These are phyloP conservation scores for Paracanthobrama guichenoti DNA, from an alignment of 2,113 vertebrate genomes.

Conservation along the genomic window DNA sequence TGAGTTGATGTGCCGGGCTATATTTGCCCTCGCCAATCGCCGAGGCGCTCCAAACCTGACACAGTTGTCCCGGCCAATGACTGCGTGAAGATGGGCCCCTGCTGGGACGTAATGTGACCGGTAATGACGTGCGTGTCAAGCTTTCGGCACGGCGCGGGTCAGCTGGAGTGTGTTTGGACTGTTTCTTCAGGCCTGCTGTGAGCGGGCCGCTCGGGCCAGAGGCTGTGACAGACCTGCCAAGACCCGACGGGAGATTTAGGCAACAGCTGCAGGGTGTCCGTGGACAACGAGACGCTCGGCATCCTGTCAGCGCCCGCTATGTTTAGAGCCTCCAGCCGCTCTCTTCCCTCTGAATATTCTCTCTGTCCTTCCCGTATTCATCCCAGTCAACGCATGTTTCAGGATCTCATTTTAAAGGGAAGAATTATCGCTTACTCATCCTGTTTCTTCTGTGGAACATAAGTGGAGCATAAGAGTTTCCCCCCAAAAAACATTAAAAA, in stretches of 20 bases:
- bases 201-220: constrained; percentile 2
- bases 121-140: constrained; percentile 30
- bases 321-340: constrained; percentile 30
- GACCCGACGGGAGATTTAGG: constrained; percentile 38
- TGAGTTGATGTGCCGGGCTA: constrained; percentile 47
- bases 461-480: no score
- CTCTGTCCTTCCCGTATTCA: not conserved
- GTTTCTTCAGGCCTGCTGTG: constrained; percentile 51
- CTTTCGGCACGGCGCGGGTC: constrained; percentile 41
- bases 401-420: not conserved
- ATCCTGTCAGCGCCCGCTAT: constrained; percentile 42
- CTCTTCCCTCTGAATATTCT: not conserved
- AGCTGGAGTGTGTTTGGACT: constrained; percentile 39
- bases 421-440: no score
- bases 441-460: no score
- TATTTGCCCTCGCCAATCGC: constrained; percentile 37
- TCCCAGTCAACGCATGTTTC: not conserved
- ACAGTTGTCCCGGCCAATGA: constrained; percentile 38
- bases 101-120: constrained; percentile 41
- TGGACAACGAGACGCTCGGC: constrained; percentile 39
- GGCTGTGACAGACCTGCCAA: constrained; percentile 50
- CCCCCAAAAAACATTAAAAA: no score
- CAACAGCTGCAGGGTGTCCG: constrained; percentile 58
- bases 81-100: constrained; percentile 19
- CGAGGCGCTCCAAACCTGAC: constrained; percentile 25